These are phyloP conservation scores for Clepsis dumicolana DNA, from an alignment of 2,888 invertebrate species.

Conservation along the genomic window DNA sequence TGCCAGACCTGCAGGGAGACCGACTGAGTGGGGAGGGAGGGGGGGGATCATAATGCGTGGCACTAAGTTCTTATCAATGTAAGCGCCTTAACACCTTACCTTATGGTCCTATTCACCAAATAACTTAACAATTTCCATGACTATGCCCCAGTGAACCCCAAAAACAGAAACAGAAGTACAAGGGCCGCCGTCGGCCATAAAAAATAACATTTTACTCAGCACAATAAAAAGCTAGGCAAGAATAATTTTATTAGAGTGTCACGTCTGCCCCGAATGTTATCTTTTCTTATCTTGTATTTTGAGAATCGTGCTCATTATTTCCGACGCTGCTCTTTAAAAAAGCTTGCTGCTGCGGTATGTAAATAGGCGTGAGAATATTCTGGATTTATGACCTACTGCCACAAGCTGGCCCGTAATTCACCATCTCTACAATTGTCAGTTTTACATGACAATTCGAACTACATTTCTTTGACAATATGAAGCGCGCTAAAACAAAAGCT, in stretches of 20 bases:
- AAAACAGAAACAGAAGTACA: slow-evolving; percentile 29
- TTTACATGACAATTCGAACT: too few relatives aligned
- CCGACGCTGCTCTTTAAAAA: slow-evolving; percentile 34
- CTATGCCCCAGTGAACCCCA: background rate
- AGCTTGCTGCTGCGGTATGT: background rate
- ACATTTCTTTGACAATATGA: too few relatives aligned
- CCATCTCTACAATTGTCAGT: too few relatives aligned
- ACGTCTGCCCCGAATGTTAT: slow-evolving; percentile 36
- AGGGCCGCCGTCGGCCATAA: slow-evolving; percentile 31
- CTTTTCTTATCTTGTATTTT: slow-evolving; percentile 34
- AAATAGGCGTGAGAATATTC: background rate
- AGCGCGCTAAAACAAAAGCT: too few relatives aligned
- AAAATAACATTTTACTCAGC: slow-evolving; percentile 39
- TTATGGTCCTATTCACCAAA: too few relatives aligned
- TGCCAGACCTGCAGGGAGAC: too few relatives aligned
- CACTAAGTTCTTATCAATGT: too few relatives aligned
- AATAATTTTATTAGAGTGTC: slow-evolving; percentile 42
- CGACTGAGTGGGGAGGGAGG: too few relatives aligned
- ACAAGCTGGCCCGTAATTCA: too few relatives aligned
- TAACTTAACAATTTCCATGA: background rate
- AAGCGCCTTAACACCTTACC: too few relatives aligned
- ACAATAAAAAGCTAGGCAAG: slow-evolving; percentile 41
- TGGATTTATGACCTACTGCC: background rate
- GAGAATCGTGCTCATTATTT: slow-evolving; percentile 41
- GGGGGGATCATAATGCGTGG: too few relatives aligned